Base-by-base conservation (phyloP, 2,113 vertebrate species). In the Ceyx cyanopectus region DNA sequence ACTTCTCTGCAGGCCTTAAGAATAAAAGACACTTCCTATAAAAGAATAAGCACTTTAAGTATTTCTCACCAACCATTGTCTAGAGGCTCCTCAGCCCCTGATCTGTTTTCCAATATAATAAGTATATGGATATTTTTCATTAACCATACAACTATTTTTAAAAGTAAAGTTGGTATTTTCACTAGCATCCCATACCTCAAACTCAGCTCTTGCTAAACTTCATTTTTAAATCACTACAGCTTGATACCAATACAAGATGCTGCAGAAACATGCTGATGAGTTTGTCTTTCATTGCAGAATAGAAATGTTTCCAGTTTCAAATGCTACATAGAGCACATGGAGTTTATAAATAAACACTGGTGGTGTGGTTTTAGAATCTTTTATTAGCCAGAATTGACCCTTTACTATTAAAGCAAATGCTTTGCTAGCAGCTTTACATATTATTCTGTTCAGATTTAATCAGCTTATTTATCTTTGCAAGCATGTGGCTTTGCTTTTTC, bases 391-490 rank as follows among this genome's bases (percentile, higher is more conserved):
- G 69, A 95, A 93, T 15, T 70, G 51, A 93, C 62, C 56, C 30
- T 69, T 46, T 60, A 22, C 34, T 53, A 63, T 43, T 84, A 57
- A 82, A 72, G 65, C 21, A 75, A 90, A 76, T 68, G 70, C 84
- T 93, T 90, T 74, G 72, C 86, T 93, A 66, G 86, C 87, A 94
- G 70, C 60, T 87, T 91, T 69, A 65, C 57, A 37, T 84, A 91
- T 91, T 91, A 92, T 34, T 95, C 78, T 75, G 27, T 43, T 68
- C 43, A 34, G 87, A 85, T 85, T 76, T 94, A 95, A 91, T 88
- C 92, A 82, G 88, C 81, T 93, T 96, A 94, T 87, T 92, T 92
- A 91, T 93, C 85, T 87, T 61, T 32, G 66, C 82, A 87, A 67
- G 81, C 41, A 63, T 32, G 29, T 1, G 17, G 68, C 48, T 17